A percentile compares a stretch with the other conserved stretches of the same genome.
Evolutionary conservation across 2,797 vertebrate species (phyloP).

Genomic region (Botia almorhae): DNA sequence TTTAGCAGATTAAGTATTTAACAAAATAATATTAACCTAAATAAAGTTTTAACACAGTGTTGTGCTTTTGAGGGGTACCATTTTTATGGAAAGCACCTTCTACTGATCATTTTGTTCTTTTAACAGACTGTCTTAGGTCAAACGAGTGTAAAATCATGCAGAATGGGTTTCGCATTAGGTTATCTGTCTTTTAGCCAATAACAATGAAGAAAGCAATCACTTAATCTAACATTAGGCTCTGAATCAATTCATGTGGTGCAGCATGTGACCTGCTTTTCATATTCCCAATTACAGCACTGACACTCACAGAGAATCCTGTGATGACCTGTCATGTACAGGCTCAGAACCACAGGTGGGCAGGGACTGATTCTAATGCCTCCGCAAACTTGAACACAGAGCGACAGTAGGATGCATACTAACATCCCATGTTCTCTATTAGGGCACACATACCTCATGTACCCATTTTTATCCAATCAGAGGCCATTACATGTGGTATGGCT

Average conservation of each 20-base stretch:
- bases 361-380: conserved; percentile 21
- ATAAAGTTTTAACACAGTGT: no score
- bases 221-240: conserved; percentile 22
- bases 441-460: conserved; percentile 2
- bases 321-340: conserved; percentile 39
- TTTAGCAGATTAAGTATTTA: no score
- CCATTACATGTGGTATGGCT: conserved; percentile 6
- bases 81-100: no score
- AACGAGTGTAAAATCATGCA: not conserved
- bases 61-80: no score
- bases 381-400: conserved; percentile 33
- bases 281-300: conserved; percentile 47
- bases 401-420: conserved; percentile 28
- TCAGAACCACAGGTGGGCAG: conserved; percentile 21
- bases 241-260: conserved; percentile 31
- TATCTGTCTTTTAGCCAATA: not conserved
- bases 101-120: no score
- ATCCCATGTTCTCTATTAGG: conserved; percentile 42
- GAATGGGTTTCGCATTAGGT: not conserved
- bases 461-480: conserved; percentile 11
- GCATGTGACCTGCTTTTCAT: conserved; percentile 49
- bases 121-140: not conserved
- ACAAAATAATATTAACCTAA: no score
- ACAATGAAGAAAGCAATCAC: not conserved
- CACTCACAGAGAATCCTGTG: conserved; percentile 31